These are phyloP conservation scores for Mamestra configurata DNA, from an alignment of 1,140 invertebrate genomes.

Conservation along the genomic window DNA sequence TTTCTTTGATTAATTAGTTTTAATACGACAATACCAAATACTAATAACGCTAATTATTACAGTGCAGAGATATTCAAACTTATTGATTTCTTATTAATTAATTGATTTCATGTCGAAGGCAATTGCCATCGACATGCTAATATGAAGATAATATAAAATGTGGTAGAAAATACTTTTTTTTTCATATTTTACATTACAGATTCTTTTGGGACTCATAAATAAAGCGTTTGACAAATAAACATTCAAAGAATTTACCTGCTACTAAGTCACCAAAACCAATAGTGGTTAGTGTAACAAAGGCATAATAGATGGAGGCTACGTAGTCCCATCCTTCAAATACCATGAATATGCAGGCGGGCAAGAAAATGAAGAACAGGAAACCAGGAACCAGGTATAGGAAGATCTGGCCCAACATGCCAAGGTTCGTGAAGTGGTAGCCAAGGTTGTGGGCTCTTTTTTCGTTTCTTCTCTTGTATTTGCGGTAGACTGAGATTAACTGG, in stretches of 20 bases:
- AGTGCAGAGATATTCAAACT: too few species aligned
- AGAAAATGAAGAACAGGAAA: constrained; percentile 96
- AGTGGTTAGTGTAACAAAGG: constrained; percentile 97
- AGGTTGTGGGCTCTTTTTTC: constrained; percentile 86
- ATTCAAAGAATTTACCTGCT: constrained; percentile 86
- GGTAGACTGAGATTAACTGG: constrained; percentile 92
- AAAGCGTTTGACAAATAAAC: neutral
- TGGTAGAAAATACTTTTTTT: too few species aligned
- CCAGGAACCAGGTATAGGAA: constrained; percentile 94
- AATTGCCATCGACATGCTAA: too few species aligned
- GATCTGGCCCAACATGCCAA: constrained; percentile 93
- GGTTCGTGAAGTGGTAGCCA: constrained; percentile 90
- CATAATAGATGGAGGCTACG: constrained; percentile 96
- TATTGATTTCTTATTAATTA: too few species aligned
- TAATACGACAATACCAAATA: too few species aligned
- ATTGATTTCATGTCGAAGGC: too few species aligned
- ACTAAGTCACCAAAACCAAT: constrained; percentile 98
- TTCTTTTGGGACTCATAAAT: too few species aligned
- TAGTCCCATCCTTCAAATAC: constrained; percentile 96
- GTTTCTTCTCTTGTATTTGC: constrained; percentile 93
- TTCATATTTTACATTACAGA: too few species aligned
- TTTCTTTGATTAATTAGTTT: too few species aligned
- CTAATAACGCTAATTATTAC: too few species aligned
- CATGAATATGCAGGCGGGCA: constrained; percentile 96
- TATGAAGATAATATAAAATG: too few species aligned